Evolutionary conservation across 2,888 invertebrate genomes (phyloP).

Genomic region (Platerodrilus igneus): DNA sequence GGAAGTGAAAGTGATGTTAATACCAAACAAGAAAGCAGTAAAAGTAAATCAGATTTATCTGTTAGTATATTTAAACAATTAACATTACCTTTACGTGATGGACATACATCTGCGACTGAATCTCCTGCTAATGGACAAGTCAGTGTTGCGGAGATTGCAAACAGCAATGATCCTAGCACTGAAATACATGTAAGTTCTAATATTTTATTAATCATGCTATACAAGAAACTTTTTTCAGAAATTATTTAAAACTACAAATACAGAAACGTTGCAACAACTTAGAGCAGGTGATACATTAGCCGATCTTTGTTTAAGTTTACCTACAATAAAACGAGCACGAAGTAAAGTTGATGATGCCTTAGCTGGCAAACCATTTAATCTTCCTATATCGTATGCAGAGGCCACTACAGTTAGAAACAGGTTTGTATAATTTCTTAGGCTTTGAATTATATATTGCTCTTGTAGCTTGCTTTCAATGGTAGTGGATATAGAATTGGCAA

Average conservation of each 20-base stretch:
- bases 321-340: constrained; percentile 60
- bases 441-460: no score
- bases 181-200: constrained; percentile 48
- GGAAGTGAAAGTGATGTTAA: constrained; percentile 52
- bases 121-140: constrained; percentile 47
- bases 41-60: constrained; percentile 65
- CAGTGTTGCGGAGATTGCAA: constrained; percentile 48
- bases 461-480: constrained; percentile 72
- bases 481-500: constrained; percentile 78
- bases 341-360: constrained; percentile 59
- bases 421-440: constrained; percentile 39
- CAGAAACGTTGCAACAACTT: constrained; percentile 71
- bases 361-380: constrained; percentile 62
- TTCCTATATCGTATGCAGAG: constrained; percentile 66
- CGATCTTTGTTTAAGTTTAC: constrained; percentile 75
- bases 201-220: background rate
- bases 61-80: constrained; percentile 69
- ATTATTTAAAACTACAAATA: constrained; percentile 73
- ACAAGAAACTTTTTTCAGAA: constrained; percentile 53
- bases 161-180: constrained; percentile 44
- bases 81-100: constrained; percentile 61
- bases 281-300: constrained; percentile 78
- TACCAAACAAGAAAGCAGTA: constrained; percentile 54
- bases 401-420: constrained; percentile 67
- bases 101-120: constrained; percentile 42